Percentiles rank a stretch among this genome's conserved stretches.
Evolutionary conservation across 2,113 vertebrate genomes (phyloP).

Genomic region (Phoxinus phoxinus): DNA sequence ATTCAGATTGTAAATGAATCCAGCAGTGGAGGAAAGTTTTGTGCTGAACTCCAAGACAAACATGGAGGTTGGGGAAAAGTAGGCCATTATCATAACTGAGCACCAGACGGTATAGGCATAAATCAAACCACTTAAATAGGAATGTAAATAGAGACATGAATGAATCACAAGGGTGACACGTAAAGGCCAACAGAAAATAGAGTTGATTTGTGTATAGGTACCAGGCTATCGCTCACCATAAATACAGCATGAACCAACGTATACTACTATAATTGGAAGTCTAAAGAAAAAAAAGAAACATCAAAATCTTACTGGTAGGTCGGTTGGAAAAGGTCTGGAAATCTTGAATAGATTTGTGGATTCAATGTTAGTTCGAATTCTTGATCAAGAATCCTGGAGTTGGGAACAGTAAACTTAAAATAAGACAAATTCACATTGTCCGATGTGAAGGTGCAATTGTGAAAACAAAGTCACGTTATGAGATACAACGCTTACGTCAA

Average conservation of each 20-base stretch:
- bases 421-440: background rate
- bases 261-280: background rate
- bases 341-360: background rate
- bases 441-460: background rate
- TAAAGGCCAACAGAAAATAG: slow-evolving; percentile 45
- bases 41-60: slow-evolving; percentile 23
- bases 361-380: background rate
- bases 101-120: slow-evolving; percentile 39
- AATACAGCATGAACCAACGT: background rate
- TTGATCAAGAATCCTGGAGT: background rate
- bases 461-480: background rate
- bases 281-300: too few relatives aligned
- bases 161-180: slow-evolving; percentile 16
- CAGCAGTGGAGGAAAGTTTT: background rate
- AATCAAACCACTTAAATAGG: slow-evolving; percentile 44
- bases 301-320: background rate
- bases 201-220: background rate
- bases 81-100: slow-evolving; percentile 20
- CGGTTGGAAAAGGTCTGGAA: background rate
- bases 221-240: background rate
- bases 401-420: background rate
- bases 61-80: slow-evolving; percentile 16
- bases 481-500: too few relatives aligned
- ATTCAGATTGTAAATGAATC: slow-evolving; percentile 6
- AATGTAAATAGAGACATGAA: slow-evolving; percentile 31